phyloP scores from a whole-genome alignment of 2,888 invertebrate genomes.

The Acholoe squamosa region DNA sequence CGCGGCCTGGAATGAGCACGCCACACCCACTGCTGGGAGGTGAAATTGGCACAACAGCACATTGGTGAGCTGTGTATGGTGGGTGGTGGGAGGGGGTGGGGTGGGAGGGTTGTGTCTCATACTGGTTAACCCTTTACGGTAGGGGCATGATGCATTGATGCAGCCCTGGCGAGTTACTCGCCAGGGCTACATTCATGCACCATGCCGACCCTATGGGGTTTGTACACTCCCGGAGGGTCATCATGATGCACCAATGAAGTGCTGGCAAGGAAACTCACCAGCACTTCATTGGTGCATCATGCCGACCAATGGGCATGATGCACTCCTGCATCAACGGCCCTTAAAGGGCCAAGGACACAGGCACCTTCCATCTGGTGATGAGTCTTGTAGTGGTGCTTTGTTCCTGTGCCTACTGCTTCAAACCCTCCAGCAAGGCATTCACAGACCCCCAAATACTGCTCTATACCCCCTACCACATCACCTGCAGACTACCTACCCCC shows the following conservation, averaged over 20 bases:
- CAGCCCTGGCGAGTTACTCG: no score
- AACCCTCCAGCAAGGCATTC: slow-evolving; percentile 40
- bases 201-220: no score
- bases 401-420: neutral
- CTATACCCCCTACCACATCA: neutral
- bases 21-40: slow-evolving; percentile 53
- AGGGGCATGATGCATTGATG: no score
- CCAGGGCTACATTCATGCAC: no score
- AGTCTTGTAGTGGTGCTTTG: neutral
- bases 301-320: no score
- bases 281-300: no score
- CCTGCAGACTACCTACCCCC: neutral
- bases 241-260: no score
- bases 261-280: no score
- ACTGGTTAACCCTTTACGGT: neutral
- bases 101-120: neutral
- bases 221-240: no score
- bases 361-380: slow-evolving; percentile 25
- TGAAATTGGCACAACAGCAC: slow-evolving; percentile 43
- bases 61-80: neutral
- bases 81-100: neutral
- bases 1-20: neutral
- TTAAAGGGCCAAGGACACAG: neutral
- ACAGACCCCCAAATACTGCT: neutral
- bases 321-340: no score